phyloP scores from a whole-genome alignment of 1,140 invertebrate species.

The Teleogryllus occipitalis region DNA sequence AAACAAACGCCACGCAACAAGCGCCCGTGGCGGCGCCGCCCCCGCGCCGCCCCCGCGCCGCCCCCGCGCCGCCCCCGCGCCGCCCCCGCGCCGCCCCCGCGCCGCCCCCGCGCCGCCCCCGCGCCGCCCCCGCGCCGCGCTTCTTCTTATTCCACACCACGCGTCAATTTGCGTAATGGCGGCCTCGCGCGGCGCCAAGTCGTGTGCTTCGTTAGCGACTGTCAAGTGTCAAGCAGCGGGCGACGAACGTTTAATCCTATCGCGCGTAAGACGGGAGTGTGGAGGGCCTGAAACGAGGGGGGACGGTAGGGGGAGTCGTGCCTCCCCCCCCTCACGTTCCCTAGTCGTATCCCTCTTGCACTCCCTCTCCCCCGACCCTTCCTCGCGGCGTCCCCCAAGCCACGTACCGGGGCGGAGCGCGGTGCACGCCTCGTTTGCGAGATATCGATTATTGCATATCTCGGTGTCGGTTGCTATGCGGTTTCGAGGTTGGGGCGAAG shows the following conservation, averaged over 20 bases:
- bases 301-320: no score
- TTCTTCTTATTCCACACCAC: background rate
- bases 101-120: no score
- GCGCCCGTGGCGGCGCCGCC: no score
- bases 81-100: no score
- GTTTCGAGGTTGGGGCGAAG: background rate
- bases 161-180: background rate
- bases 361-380: no score
- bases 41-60: no score
- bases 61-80: no score
- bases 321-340: no score
- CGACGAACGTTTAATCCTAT: conserved; percentile 4
- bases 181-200: background rate
- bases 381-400: no score
- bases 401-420: no score
- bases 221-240: background rate
- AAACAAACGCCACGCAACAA: background rate
- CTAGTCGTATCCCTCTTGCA: no score
- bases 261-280: background rate
- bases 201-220: background rate
- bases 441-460: background rate
- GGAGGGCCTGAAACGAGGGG: background rate
- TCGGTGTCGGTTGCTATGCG: background rate
- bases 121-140: no score
- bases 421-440: background rate